Conservation (phyloP, 2,113 vertebrate species). For the Onychorhynchus coronatus region DNA sequence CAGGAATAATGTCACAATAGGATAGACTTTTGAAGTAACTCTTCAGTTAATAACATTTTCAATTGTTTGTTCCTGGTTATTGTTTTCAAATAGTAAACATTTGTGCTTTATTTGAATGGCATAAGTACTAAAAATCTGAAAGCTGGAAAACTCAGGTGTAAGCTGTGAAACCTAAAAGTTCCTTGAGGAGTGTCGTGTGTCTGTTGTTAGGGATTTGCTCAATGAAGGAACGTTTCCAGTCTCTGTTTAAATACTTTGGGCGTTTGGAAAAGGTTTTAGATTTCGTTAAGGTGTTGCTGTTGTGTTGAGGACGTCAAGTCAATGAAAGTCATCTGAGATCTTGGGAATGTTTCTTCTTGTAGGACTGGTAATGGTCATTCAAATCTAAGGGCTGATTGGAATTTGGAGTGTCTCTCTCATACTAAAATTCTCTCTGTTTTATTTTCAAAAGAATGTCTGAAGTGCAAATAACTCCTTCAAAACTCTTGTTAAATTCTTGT, state of each 20-base stretch:
- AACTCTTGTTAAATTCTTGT: neutral
- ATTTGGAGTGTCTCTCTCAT: neutral
- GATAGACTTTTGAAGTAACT: neutral
- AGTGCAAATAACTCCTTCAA: neutral
- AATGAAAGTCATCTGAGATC: neutral
- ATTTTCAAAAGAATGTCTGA: neutral
- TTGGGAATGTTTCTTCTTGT: neutral
- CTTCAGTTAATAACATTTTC: neutral
- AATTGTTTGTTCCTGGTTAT: neutral
- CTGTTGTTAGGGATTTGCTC: neutral
- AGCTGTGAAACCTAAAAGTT: rapidly evolving
- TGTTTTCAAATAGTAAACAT: neutral
- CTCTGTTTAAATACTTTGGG: neutral
- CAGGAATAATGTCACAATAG: neutral
- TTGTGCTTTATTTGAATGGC: neutral
- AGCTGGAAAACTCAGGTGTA: neutral
- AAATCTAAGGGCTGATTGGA: neutral
- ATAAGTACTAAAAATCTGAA: neutral
- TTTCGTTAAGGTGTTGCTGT: neutral
- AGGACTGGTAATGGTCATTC: neutral
- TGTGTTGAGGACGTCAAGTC: neutral
- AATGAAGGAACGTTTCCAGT: neutral
- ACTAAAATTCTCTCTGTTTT: neutral
- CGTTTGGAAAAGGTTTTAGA: neutral
- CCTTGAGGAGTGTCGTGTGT: neutral